Evolutionary conservation across 1,140 invertebrate species (phyloP), one percentile per base, ranked within the genome.

Genomic region (Trichogramma pretiosum): DNA sequence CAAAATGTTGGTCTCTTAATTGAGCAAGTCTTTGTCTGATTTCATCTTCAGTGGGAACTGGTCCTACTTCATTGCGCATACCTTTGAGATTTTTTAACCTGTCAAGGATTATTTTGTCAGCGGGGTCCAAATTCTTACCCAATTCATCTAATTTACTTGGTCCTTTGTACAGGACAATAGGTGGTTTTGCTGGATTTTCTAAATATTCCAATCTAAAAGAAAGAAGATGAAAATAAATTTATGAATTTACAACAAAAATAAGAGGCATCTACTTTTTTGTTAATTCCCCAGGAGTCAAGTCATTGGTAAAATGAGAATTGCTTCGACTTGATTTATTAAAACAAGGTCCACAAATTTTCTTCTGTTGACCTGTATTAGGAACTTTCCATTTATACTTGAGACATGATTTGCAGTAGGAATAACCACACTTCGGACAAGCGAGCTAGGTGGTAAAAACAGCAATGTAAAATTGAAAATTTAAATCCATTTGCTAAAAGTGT

Each of bases 381-480:
- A 72, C 37, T 24, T 64, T 42, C 19, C 53, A 56, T 60, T 67
- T 68, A 34, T 69, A 68, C 41, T 67, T 69, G n/a, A 72, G 57
- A 47, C 70, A 72, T 46, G 67, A 71, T 24, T 42, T 60, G 40
- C 70, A 72, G 46, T 55, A 64, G 10, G 68, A 68, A 57, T 68
- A 71, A 37, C 65, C 64, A 56, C 70, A 72, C 16, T 51, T 61
- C 13, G 68, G 64, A 53, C 70, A 72, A 41, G 56, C 65, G 50
- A 63, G 51, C 69, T 72, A 22, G 18, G 26, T 23, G 19, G 22
- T 19, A 37, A 35, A 28, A 34, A 24, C 16, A 17, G 24, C 7
- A 35, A 35, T 36, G 7, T 5, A 45, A 23, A 37, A 18, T 19
- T 18, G 16, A 37, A 37, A 37, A 18, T 18, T 37, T 10, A 37